Conservation (phyloP, 2,113 vertebrate species). For the Carollia perspicillata region DNA sequence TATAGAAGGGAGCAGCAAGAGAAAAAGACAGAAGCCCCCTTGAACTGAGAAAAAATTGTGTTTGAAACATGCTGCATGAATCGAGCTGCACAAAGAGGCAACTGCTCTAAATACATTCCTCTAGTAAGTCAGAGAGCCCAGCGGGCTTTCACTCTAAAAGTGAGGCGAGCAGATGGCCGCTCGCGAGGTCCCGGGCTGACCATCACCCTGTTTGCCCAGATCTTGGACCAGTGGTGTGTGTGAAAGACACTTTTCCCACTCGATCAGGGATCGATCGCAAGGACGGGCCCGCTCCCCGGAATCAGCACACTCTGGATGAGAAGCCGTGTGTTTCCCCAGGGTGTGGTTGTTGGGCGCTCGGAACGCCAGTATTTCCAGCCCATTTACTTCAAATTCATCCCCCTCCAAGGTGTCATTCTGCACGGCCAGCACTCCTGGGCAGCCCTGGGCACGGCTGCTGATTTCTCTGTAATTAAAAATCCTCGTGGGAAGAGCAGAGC, state of each 20-base stretch:
- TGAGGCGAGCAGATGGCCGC: no score
- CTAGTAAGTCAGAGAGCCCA: neutral
- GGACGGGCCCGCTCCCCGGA: neutral
- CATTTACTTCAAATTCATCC: constrained; percentile 56
- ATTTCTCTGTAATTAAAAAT: constrained; percentile 75
- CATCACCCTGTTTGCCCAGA: neutral
- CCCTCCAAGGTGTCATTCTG: constrained; percentile 62
- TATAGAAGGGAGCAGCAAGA: neutral
- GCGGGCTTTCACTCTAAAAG: neutral
- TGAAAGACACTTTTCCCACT: neutral
- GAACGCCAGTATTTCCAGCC: constrained; percentile 61
- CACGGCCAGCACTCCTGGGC: constrained; percentile 21
- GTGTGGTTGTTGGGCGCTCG: constrained; percentile 49
- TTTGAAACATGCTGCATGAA: neutral
- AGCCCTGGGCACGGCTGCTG: constrained; percentile 68
- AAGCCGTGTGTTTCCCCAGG: neutral
- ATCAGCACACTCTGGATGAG: neutral
- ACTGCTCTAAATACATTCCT: neutral
- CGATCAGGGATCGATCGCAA: neutral
- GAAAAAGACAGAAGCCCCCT: neutral
- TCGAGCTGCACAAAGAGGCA: neutral
- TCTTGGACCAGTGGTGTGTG: neutral
- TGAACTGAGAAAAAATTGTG: neutral
- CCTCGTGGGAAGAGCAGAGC: constrained; percentile 54
- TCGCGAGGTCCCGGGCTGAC: neutral